Evolutionary conservation across 1,140 invertebrate genomes (phyloP).

Genomic region (Vollenhovia emeryi): DNA sequence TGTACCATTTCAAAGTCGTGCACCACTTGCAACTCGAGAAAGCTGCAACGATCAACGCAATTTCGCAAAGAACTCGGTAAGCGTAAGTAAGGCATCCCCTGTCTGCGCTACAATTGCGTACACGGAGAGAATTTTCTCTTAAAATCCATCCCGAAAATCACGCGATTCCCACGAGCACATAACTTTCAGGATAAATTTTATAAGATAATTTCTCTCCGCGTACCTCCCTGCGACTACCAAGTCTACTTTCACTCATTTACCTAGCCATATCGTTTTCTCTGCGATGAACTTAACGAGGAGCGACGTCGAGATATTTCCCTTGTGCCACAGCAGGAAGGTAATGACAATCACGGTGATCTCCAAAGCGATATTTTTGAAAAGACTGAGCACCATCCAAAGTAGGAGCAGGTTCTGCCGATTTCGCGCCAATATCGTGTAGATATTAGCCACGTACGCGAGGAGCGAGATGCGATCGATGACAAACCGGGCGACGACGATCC

Average conservation of each 20-base stretch:
- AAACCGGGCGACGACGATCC: constrained; percentile 69
- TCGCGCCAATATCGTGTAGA: constrained; percentile 75
- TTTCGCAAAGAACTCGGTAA: not conserved
- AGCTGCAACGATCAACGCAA: not conserved
- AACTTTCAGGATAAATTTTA: no score
- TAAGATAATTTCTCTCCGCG: no score
- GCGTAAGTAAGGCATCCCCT: not conserved
- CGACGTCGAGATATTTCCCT: constrained; percentile 52
- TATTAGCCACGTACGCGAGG: constrained; percentile 69
- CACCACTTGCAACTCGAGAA: constrained; percentile 69
- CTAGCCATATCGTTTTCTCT: constrained; percentile 65
- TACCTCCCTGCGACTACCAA: no score
- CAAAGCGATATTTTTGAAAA: constrained; percentile 71
- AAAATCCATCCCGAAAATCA: no score
- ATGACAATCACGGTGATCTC: constrained; percentile 68
- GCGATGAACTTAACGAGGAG: constrained; percentile 69
- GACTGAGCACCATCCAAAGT: constrained; percentile 76
- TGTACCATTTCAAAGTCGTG: constrained; percentile 63
- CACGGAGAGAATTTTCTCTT: no score
- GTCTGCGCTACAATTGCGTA: not conserved
- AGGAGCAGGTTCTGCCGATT: constrained; percentile 67
- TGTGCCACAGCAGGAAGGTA: constrained; percentile 65
- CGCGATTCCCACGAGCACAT: no score
- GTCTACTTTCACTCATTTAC: constrained; percentile 57
- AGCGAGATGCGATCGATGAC: constrained; percentile 69